phyloP scores from a whole-genome alignment of 2,113 vertebrate genomes.

The Procavia capensis region DNA sequence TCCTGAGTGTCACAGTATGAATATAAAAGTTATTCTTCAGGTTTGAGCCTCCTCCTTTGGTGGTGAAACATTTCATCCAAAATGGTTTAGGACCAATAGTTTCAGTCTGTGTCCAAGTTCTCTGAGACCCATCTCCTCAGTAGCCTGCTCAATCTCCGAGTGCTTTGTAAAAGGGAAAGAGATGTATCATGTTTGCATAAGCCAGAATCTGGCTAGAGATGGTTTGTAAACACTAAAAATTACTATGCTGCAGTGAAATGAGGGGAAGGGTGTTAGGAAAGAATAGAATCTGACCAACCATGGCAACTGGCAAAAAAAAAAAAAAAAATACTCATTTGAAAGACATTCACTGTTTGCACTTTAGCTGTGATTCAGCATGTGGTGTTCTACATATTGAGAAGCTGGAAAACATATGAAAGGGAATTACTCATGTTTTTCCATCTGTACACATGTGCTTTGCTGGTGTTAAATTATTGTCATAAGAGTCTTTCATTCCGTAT shows the following conservation, averaged over 20 bases:
- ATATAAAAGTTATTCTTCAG: not conserved
- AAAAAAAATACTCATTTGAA: not conserved
- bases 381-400: constrained; percentile 35
- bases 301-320: constrained; percentile 37
- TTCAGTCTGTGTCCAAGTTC: not conserved
- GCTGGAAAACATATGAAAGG: constrained; percentile 80
- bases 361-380: not conserved
- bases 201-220: not conserved
- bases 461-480: constrained; percentile 86
- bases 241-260: not conserved
- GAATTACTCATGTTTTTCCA: constrained; percentile 83
- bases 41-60: not conserved
- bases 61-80: not conserved
- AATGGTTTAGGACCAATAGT: not conserved
- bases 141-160: not conserved
- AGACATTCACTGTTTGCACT: not conserved
- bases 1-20: not conserved
- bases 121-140: not conserved
- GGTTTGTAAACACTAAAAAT: constrained; percentile 1
- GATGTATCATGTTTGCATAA: not conserved
- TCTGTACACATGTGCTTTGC: constrained; percentile 84
- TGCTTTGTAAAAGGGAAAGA: not conserved
- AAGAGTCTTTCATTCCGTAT: constrained; percentile 84
- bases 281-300: constrained; percentile 19
- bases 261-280: not conserved